Percentiles rank a stretch among this genome's conserved stretches.
Evolutionary conservation across 2,113 vertebrate genomes (phyloP).

Genomic region (Psittacara wagleri): DNA sequence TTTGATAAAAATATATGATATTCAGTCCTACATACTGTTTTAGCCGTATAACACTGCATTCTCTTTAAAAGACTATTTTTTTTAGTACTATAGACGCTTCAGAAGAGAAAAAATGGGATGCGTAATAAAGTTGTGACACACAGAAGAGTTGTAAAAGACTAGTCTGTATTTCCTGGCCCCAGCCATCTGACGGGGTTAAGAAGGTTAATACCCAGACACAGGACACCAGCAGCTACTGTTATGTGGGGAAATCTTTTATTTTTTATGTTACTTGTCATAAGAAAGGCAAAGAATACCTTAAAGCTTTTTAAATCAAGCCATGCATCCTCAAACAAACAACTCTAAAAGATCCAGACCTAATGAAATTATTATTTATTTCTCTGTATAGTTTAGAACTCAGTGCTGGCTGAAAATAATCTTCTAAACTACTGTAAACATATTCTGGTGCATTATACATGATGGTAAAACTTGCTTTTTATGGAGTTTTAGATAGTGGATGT

Average conservation of each 20-base stretch:
- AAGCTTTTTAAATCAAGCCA: neutral
- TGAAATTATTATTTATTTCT: neutral
- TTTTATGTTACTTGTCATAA: slow-evolving; percentile 50
- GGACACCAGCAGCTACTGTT: slow-evolving; percentile 59
- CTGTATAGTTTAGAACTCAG: neutral
- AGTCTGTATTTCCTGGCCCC: slow-evolving; percentile 60
- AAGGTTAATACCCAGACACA: slow-evolving; percentile 67
- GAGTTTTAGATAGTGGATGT: neutral
- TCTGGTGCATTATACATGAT: neutral
- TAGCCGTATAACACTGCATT: slow-evolving; percentile 5
- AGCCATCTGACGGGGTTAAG: slow-evolving; percentile 59
- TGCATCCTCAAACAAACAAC: neutral
- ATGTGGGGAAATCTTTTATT: slow-evolving; percentile 50
- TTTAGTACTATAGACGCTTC: slow-evolving; percentile 51
- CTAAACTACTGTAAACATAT: neutral
- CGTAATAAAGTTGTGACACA: slow-evolving; percentile 64
- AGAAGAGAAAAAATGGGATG: slow-evolving; percentile 59
- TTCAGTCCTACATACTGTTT: slow-evolving; percentile 20
- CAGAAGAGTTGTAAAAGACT: slow-evolving; percentile 60
- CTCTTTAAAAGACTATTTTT: slow-evolving; percentile 20
- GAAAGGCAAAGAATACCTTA: neutral
- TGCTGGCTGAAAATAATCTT: neutral
- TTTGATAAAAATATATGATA: slow-evolving; percentile 60
- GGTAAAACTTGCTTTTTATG: neutral
- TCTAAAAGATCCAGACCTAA: neutral